Evolutionary conservation across 2,797 vertebrate species (phyloP).

Genomic region (Rhinichthys osculus): DNA sequence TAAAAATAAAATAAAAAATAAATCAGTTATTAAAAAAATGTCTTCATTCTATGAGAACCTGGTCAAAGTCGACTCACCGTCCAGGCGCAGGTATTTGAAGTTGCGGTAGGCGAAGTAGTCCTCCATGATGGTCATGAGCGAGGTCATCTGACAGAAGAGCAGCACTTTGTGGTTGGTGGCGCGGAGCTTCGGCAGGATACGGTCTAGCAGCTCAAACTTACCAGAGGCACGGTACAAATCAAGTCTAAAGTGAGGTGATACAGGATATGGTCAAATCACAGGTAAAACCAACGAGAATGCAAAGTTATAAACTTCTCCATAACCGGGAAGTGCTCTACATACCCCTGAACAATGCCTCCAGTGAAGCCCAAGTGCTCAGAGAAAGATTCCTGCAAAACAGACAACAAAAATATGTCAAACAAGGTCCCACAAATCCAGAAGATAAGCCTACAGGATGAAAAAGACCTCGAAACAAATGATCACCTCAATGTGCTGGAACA

Average conservation of each 20-base stretch:
- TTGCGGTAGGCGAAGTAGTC: conserved; percentile 95
- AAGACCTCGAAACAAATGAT: not conserved
- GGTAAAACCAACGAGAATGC: not conserved
- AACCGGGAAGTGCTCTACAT: conserved; percentile 46
- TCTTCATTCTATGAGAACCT: not conserved
- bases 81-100: conserved; percentile 96
- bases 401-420: not conserved
- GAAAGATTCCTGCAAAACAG: conserved; percentile 88
- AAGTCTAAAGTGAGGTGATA: conserved; percentile 70
- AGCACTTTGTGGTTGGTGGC: conserved; percentile 96
- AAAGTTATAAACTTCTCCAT: too few relatives aligned
- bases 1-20: too few relatives aligned
- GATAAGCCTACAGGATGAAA: not conserved
- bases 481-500: conserved; percentile 96
- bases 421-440: not conserved
- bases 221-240: conserved; percentile 94
- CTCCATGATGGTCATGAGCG: conserved; percentile 99
- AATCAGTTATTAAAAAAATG: not conserved
- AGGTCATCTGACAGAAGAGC: conserved; percentile 99
- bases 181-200: conserved; percentile 94
- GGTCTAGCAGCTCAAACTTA: conserved; percentile 96
- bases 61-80: conserved; percentile 80
- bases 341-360: conserved; percentile 93
- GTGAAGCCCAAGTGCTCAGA: conserved; percentile 95
- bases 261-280: not conserved